These are phyloP conservation scores for Thymelicus lineola DNA, from an alignment of 2,888 invertebrate species.

Conservation along the genomic window DNA sequence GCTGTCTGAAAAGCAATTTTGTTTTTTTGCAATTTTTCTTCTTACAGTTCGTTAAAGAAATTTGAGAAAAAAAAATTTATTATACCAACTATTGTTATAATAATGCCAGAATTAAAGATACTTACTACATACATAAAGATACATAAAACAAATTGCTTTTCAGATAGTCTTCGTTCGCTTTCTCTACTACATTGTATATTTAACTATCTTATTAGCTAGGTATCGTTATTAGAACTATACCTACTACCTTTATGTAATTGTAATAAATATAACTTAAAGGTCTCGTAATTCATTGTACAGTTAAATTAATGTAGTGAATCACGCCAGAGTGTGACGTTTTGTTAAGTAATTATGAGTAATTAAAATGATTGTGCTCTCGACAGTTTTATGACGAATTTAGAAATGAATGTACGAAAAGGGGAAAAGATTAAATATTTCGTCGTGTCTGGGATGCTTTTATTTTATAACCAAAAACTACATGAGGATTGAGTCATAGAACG, in stretches of 20 bases:
- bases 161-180: slow-evolving; percentile 51
- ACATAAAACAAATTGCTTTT: slow-evolving; percentile 54
- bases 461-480: neutral
- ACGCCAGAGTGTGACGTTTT: slow-evolving; percentile 82
- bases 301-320: slow-evolving; percentile 82
- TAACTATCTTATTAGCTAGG: slow-evolving; percentile 67
- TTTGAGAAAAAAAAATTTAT: too few relatives aligned
- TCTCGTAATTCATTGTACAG: slow-evolving; percentile 84
- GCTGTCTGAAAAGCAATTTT: slow-evolving; percentile 23
- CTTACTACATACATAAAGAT: neutral
- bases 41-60: neutral
- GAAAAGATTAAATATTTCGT: slow-evolving; percentile 84
- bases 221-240: slow-evolving; percentile 66
- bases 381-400: slow-evolving; percentile 84
- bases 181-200: slow-evolving; percentile 55
- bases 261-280: slow-evolving; percentile 71
- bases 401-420: slow-evolving; percentile 82
- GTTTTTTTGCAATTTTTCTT: neutral
- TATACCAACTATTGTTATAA: neutral
- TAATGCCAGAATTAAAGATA: neutral
- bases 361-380: slow-evolving; percentile 84
- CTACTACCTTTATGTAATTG: slow-evolving; percentile 72
- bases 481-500: too few relatives aligned
- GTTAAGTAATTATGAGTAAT: slow-evolving; percentile 82
- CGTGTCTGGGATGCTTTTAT: slow-evolving; percentile 68